Percentiles rank a stretch among this genome's conserved stretches.
phyloP scores from a whole-genome alignment of 2,797 vertebrate species.

The Pangasius sanitwongsei region DNA sequence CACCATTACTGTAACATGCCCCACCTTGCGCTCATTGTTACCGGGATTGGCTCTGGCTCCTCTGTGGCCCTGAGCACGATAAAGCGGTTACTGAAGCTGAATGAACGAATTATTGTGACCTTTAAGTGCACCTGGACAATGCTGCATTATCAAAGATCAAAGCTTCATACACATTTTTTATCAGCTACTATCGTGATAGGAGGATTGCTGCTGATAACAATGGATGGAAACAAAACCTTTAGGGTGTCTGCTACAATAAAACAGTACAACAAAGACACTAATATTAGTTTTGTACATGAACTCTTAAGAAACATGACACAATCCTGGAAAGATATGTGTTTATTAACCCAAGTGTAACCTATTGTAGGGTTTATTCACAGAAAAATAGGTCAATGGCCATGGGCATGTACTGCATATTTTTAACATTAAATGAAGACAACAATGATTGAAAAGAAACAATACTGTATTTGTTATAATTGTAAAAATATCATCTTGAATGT shows the following conservation, averaged over 20 bases:
- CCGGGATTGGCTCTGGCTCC: neutral
- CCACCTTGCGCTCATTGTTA: neutral
- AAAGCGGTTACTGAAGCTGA: neutral
- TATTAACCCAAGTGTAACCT: constrained; percentile 42
- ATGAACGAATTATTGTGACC: neutral
- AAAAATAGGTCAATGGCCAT: constrained; percentile 17
- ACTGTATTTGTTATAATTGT: neutral
- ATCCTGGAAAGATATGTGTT: constrained; percentile 20
- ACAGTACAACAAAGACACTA: constrained; percentile 47
- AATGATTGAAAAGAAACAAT: neutral
- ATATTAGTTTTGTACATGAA: constrained; percentile 1
- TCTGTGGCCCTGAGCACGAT: neutral
- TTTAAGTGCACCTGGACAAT: constrained; percentile 19
- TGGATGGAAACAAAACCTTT: constrained; percentile 61
- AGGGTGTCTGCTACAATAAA: constrained; percentile 68
- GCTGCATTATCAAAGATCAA: constrained; percentile 61
- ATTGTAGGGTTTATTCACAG: constrained; percentile 32
- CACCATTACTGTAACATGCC: neutral
- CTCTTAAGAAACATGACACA: constrained; percentile 20
- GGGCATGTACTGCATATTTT: neutral
- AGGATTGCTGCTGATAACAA: constrained; percentile 52
- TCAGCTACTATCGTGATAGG: constrained; percentile 49
- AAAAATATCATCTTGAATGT: neutral
- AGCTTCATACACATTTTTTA: constrained; percentile 65
- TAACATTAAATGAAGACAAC: neutral